Percentiles rank a stretch among this genome's conserved stretches.
Conservation (phyloP, 1,140 invertebrate species). For the Drosophila paulistorum region DNA sequence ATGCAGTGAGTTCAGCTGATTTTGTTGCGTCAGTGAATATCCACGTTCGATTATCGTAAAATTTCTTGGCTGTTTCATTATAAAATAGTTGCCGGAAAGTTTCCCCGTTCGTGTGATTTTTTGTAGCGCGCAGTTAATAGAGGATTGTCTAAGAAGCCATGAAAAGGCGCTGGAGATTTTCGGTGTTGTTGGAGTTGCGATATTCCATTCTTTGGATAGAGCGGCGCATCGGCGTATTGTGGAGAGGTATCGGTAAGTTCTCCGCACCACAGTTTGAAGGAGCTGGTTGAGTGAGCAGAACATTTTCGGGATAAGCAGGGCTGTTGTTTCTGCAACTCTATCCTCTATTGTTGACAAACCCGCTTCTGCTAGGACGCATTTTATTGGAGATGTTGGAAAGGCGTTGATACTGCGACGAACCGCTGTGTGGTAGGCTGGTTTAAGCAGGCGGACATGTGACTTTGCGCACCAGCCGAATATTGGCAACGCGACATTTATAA, state of each 20-base stretch:
- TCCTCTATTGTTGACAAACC: conserved; percentile 18
- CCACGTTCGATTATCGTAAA: conserved; percentile 19
- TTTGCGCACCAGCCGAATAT: too few relatives aligned
- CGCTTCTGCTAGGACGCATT: conserved; percentile 15
- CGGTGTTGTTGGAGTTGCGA: conserved; percentile 10
- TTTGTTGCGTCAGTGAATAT: conserved; percentile 25
- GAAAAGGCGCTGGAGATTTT: neutral
- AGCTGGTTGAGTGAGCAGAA: conserved; percentile 3
- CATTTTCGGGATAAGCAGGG: conserved; percentile 5
- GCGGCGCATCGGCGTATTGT: conserved; percentile 11
- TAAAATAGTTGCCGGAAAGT: conserved; percentile 17
- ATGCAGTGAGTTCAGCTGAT: conserved; percentile 13
- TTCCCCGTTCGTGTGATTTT: conserved; percentile 22
- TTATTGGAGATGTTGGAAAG: conserved; percentile 1
- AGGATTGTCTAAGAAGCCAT: conserved; percentile 17
- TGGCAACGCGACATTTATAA: neutral
- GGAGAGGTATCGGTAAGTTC: conserved; percentile 16
- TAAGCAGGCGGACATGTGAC: neutral
- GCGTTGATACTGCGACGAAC: conserved; percentile 8
- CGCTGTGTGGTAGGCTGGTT: neutral
- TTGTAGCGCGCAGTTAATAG: conserved; percentile 18
- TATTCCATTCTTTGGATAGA: conserved; percentile 13
- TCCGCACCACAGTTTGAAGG: conserved; percentile 7
- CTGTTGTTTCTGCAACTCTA: conserved; percentile 25
- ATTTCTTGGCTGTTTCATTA: conserved; percentile 10